Percentiles rank a stretch among this genome's conserved stretches.
Evolutionary conservation across 2,797 vertebrate genomes (phyloP).

Genomic region (Discoglossus pictus): DNA sequence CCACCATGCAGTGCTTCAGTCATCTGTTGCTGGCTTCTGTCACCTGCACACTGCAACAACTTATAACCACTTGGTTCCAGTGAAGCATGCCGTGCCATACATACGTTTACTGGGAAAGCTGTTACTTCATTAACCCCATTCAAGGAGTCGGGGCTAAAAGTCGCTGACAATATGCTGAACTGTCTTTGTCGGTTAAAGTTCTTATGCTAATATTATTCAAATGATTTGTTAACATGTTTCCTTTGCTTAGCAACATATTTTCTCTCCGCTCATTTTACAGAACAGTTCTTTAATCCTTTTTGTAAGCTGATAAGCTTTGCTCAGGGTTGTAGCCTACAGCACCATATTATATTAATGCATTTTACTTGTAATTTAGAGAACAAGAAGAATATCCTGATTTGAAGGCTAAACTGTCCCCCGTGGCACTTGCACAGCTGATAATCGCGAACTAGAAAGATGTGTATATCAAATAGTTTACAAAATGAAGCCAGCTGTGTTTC

Average conservation of each 20-base stretch:
- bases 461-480: conserved; percentile 99
- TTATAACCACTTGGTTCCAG: conserved; percentile 71
- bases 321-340: conserved; percentile 66
- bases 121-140: not conserved
- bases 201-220: conserved; percentile 45
- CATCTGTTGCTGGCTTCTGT: conserved; percentile 90
- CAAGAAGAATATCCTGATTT: conserved; percentile 80
- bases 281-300: conserved; percentile 63
- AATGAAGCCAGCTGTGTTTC: conserved; percentile 99
- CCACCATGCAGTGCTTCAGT: conserved; percentile 89
- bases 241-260: conserved; percentile 34
- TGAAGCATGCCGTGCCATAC: conserved; percentile 51
- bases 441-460: conserved; percentile 90
- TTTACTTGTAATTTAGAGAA: conserved; percentile 82
- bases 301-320: conserved; percentile 65
- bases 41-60: conserved; percentile 80
- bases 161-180: not conserved
- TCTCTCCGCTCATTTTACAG: conserved; percentile 50
- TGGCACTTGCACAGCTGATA: conserved; percentile 92
- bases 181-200: conserved; percentile 7
- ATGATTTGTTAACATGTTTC: conserved; percentile 36
- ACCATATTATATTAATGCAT: conserved; percentile 76
- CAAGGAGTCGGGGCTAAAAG: not conserved
- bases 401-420: conserved; percentile 90
- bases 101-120: not conserved